Percentiles rank a stretch among this genome's conserved stretches.
These are phyloP conservation scores for Neocrepidodera transversa DNA, from an alignment of 2,888 invertebrate genomes.

Conservation along the genomic window DNA sequence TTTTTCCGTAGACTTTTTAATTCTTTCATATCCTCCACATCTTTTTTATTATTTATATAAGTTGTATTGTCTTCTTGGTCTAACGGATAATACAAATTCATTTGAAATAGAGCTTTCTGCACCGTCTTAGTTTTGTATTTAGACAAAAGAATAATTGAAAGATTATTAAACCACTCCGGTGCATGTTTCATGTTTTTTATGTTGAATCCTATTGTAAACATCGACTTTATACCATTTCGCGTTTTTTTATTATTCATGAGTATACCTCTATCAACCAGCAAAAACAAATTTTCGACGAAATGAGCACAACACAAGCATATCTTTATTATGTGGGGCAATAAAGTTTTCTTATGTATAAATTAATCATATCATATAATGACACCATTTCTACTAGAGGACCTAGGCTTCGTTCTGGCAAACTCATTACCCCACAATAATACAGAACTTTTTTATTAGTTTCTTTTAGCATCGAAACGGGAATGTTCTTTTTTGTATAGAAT, in stretches of 20 bases:
- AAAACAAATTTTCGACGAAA: constrained; percentile 13
- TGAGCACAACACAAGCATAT: constrained; percentile 12
- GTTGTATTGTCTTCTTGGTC: background rate
- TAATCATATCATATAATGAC: constrained; percentile 5
- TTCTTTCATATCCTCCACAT: background rate
- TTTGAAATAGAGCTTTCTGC: background rate
- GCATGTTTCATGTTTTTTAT: background rate
- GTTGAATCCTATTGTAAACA: constrained; percentile 15
- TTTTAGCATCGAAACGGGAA: constrained; percentile 1
- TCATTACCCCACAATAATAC: constrained; percentile 2
- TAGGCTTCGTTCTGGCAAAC: constrained; percentile 1
- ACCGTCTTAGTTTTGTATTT: background rate
- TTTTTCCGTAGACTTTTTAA: background rate
- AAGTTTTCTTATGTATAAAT: constrained; percentile 7
- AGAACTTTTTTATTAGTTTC: background rate
- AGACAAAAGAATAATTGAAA: constrained; percentile 9
- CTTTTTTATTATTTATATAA: background rate
- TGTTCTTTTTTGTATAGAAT: constrained; percentile 17
- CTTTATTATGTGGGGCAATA: background rate
- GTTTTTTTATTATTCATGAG: background rate
- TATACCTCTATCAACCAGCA: background rate
- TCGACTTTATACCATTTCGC: constrained; percentile 2
- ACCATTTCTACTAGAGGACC: constrained; percentile 17
- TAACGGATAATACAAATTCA: background rate
- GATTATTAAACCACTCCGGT: constrained; percentile 18